Evolutionary conservation across 64 coral and sea anemone species (phyloP).

Genomic region (Dendronephthya gigantea): DNA sequence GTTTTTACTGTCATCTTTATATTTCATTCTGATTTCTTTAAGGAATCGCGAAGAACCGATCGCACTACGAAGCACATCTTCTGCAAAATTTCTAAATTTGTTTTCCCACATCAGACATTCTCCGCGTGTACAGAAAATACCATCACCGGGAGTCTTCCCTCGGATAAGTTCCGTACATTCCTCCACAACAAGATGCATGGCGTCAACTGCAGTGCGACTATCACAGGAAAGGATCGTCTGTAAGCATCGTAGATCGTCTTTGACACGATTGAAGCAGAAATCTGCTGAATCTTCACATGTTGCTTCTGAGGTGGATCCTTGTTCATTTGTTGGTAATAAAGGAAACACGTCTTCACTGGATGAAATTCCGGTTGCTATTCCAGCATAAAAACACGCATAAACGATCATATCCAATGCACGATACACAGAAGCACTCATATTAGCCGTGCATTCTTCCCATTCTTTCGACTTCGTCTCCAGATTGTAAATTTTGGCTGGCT

Average conservation of each 20-base stretch:
- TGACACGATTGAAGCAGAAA: not conserved
- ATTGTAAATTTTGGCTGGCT: not conserved
- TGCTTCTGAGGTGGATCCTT: not conserved
- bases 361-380: not conserved
- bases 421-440: not conserved
- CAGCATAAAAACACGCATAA: constrained; percentile 2
- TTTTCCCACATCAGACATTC: not conserved
- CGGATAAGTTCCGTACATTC: not conserved
- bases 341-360: not conserved
- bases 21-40: not conserved
- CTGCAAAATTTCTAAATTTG: not conserved
- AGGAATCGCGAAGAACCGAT: not conserved
- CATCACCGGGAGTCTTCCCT: not conserved
- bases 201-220: not conserved
- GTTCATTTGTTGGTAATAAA: not conserved
- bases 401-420: constrained; percentile 1
- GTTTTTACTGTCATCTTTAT: not conserved
- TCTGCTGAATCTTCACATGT: not conserved
- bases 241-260: not conserved
- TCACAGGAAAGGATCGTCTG: not conserved
- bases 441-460: not conserved
- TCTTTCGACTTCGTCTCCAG: not conserved
- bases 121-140: not conserved
- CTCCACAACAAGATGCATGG: not conserved
- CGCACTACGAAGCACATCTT: not conserved